These are phyloP conservation scores for Coecobrya sp. DNA, from an alignment of 2,888 invertebrate species.

Conservation along the genomic window DNA sequence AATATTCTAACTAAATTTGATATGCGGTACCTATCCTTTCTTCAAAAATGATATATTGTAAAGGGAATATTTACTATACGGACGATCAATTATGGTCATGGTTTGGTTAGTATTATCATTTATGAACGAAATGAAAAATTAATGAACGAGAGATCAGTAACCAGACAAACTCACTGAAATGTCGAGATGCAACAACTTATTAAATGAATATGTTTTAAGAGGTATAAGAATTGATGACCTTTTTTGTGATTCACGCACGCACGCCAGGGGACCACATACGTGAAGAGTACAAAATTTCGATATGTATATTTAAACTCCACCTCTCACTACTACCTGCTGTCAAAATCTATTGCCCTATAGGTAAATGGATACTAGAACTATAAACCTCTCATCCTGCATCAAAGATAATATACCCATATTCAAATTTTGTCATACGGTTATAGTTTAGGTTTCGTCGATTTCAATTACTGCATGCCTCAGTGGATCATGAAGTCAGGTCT, in stretches of 20 bases:
- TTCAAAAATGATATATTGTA: too few species aligned
- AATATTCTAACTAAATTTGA: too few species aligned
- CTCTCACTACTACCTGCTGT: not conserved
- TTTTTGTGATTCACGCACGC: conserved; percentile 59
- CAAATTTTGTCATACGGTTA: not conserved
- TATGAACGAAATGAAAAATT: not conserved
- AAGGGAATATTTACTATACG: too few species aligned
- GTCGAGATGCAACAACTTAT: not conserved
- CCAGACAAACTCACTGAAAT: not conserved
- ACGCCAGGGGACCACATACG: conserved; percentile 74
- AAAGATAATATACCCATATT: not conserved
- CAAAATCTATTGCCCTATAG: not conserved
- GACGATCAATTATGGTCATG: too few species aligned
- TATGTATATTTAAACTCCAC: not conserved
- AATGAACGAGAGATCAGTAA: conserved; percentile 5
- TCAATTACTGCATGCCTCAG: not conserved
- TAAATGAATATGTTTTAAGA: conserved; percentile 37
- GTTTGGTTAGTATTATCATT: too few species aligned
- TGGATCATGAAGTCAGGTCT: conserved; percentile 66
- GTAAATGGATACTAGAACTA: too few species aligned
- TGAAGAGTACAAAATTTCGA: conserved; percentile 54
- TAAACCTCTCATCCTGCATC: not conserved
- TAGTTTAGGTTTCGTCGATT: not conserved
- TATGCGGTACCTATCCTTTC: too few species aligned
- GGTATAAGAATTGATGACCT: conserved; percentile 65